Percentiles rank a stretch among this genome's conserved stretches.
phyloP scores from a whole-genome alignment of 64 coral and sea anemone species.

The Anthopleura sola region DNA sequence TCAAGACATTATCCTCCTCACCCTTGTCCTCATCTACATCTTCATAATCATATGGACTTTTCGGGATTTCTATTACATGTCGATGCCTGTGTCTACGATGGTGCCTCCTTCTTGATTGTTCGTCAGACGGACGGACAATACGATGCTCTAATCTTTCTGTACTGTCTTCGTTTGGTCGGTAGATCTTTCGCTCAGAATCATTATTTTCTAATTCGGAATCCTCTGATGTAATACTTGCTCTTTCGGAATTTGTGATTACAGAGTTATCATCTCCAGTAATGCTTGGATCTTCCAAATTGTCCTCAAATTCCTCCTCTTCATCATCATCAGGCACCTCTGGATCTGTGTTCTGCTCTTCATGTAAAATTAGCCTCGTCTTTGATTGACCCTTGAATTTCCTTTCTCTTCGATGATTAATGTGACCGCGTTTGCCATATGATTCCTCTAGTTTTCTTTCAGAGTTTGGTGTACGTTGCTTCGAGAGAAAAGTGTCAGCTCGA shows the following conservation, averaged over 20 bases:
- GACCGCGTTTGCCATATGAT: not conserved
- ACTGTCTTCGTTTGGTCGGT: conserved; percentile 17
- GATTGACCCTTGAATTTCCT: not conserved
- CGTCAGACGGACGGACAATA: not conserved
- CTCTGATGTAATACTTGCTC: not conserved
- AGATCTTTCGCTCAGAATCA: not conserved
- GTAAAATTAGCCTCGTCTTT: not conserved
- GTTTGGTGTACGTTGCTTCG: not conserved
- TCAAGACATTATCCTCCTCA: not conserved
- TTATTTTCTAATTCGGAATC: not conserved
- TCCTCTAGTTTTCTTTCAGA: not conserved
- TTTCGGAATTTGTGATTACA: not conserved
- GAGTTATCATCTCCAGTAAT: not conserved
- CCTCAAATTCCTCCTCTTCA: not conserved
- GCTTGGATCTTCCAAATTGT: conserved; percentile 1
- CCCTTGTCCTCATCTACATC: not conserved
- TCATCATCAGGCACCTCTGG: not conserved
- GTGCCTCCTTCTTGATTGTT: not conserved
- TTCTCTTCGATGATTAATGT: not conserved
- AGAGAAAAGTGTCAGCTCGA: not conserved
- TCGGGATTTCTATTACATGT: not conserved
- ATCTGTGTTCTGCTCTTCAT: not conserved
- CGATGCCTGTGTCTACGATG: conserved; percentile 5
- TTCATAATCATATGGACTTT: conserved; percentile 11
- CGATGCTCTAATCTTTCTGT: conserved; percentile 1